Evolutionary conservation across 37 sponge, comb jelly and placozoan genomes (phyloP), one percentile per base, ranked within the genome.

Genomic region (Cliona cf. orientalis): DNA sequence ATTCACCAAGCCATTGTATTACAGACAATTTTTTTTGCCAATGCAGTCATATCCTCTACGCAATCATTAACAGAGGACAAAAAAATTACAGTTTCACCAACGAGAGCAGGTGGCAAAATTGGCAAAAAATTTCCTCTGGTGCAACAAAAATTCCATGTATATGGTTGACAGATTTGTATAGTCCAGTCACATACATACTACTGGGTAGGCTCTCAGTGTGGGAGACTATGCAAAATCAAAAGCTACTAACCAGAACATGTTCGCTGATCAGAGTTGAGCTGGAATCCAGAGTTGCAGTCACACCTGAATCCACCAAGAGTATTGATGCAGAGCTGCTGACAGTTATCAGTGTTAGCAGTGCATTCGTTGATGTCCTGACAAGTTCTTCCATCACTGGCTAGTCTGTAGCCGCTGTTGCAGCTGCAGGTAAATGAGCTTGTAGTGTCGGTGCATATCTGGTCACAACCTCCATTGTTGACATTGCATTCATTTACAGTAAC

Each of bases 401-500:
- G 62, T 4, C 39, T 42, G 36, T 41, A 89, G 0, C 90, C 90
- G 79, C 61, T 44, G 25, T 31, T 60, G 62, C 90, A 89, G 11
- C 79, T 71, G 37, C 90, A 89, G 19, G 42, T 9, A 58, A 66
- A 84, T 22, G 71, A 45, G 23, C 90, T 84, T 26, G 25, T 62
- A 84, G 74, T 79, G 68, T 89, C 84, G 2, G 40, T 64, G 46
- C 90, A 89, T 6, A 39, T 67, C 36, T 84, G 80, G 5, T 44
- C 66, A 45, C 90, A 89, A 14, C 74, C 79, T 42, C 79, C 84
- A 64, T 77, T 89, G 44, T 26, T 42, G 1, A 70, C 42, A 28
- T 58, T 19, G 46, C 90, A 89, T 42, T 89, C 90, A 78, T 89
- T 72, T 31, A 89, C 35, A 38, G n/a, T n/a, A n/a, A n/a, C n/a